phyloP scores from a whole-genome alignment of 2,113 vertebrate genomes.

The Myotis lucifugus region DNA sequence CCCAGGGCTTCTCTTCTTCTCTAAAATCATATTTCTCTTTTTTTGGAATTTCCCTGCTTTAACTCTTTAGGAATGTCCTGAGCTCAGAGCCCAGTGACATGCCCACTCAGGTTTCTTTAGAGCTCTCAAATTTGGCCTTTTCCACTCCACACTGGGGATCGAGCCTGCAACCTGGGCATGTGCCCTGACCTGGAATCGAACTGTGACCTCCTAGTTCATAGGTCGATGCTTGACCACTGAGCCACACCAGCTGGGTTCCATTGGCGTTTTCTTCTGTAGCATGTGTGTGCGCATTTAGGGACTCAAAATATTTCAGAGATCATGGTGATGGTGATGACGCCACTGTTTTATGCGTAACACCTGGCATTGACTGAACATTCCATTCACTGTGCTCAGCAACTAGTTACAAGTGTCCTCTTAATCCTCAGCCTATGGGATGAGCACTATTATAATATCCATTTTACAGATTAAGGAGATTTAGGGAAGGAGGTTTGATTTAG shows the following conservation, averaged over 20 bases:
- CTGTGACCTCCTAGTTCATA: too few species aligned
- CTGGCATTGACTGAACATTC: not conserved
- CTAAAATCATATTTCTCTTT: not conserved
- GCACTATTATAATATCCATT: not conserved
- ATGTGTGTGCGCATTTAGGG: not conserved
- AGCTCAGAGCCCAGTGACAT: not conserved
- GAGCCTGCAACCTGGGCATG: too few species aligned
- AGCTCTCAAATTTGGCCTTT: not conserved
- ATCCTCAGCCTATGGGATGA: not conserved
- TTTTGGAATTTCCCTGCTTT: not conserved
- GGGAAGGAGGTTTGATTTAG: not conserved
- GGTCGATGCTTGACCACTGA: too few species aligned
- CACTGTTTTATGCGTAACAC: not conserved
- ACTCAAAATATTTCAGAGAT: not conserved
- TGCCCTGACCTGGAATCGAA: too few species aligned
- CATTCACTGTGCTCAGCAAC: not conserved
- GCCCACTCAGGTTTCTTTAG: not conserved
- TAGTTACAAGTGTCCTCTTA: not conserved
- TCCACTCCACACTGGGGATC: not conserved
- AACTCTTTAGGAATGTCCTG: not conserved
- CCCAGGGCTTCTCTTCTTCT: not conserved
- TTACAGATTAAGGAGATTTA: constrained; percentile 5
- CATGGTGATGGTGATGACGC: not conserved
- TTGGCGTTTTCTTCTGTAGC: not conserved
- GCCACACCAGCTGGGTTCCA: too few species aligned